These are phyloP conservation scores for Agonopterix subpropinquella DNA, from an alignment of 2,888 invertebrate species.

Conservation along the genomic window DNA sequence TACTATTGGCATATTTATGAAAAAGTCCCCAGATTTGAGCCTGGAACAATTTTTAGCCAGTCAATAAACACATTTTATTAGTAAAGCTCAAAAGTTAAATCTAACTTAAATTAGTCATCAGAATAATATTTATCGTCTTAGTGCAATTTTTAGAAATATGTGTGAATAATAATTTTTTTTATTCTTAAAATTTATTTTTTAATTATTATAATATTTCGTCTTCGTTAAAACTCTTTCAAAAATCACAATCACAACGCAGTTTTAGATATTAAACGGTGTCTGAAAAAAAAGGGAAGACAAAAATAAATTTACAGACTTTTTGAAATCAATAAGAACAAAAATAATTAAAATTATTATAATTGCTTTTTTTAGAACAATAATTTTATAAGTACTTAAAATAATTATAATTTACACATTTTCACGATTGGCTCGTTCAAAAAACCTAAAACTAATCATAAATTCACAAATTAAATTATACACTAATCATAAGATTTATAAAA, in stretches of 20 bases:
- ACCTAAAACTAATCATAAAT: no score
- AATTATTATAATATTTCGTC: slow-evolving; percentile 38
- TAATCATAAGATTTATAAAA: no score
- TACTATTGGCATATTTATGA: no score
- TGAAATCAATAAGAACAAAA: slow-evolving; percentile 7
- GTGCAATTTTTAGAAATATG: slow-evolving; percentile 60
- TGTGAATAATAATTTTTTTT: slow-evolving; percentile 46
- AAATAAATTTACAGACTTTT: slow-evolving; percentile 11
- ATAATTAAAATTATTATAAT: slow-evolving; percentile 15
- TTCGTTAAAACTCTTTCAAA: slow-evolving; percentile 51
- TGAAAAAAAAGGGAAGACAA: no score
- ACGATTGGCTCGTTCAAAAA: no score
- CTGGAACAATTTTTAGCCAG: no score
- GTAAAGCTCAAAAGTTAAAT: slow-evolving; percentile 9
- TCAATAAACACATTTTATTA: no score
- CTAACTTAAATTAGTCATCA: slow-evolving; percentile 25
- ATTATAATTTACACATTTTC: no score
- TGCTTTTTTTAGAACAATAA: no score
- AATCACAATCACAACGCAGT: slow-evolving; percentile 61
- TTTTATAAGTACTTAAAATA: no score
- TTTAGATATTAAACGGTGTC: slow-evolving; percentile 26
- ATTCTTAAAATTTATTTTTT: slow-evolving; percentile 37
- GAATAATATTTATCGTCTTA: slow-evolving; percentile 29
- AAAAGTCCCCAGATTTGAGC: no score
- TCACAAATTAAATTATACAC: no score